Evolutionary conservation across 2,113 vertebrate species (phyloP), one percentile per base, ranked within the genome.

Genomic region (Urocitellus parryii): DNA sequence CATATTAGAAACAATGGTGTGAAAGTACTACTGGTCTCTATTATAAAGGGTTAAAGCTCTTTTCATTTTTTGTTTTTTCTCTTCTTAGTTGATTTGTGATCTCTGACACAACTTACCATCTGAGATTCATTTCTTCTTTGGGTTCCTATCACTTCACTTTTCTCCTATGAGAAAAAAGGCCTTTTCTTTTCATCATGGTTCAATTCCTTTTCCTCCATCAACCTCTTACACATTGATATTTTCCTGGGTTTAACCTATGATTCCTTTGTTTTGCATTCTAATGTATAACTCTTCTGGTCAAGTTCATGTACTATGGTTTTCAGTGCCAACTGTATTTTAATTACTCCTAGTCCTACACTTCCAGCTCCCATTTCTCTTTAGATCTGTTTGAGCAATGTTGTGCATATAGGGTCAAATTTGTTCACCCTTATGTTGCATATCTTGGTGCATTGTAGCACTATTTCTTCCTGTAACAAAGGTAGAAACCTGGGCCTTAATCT

Each of bases 21-120:
- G 56, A 79, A 73, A 27, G 17, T 56, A 51, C n/a, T 67, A 27
- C 80, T 84, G 18, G 17, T 74, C n/a, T 81, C 56, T 65, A 86
- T 94, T 84, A 86, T 42, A 51, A 94, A 82, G 45, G 1, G 48
- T 9, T 88, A 97, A 94, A 80, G 22, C 56, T 90, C 20, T 58
- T 63, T 14, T 9, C 5, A 17, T 34, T 24, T 10, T 73, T 2
- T 42, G 4, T 10, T 45, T 32, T 11, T 24, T 14, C 11, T 39
- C 25, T 27, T 63, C 2, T 42, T 22, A 65, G 27, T 72, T 78
- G 29, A 37, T 53, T 17, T 20, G 37, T 82, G 48, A 48, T 72
- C 24, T 48, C 53, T 32, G 51, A 51, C 39, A 80, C 68, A 56
- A n/a, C n/a, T 65, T 16, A 45, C 16, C 29, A 8, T 45, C 39